Conservation (phyloP, 2,113 vertebrate genomes). For the Melanerpes formicivorus region DNA sequence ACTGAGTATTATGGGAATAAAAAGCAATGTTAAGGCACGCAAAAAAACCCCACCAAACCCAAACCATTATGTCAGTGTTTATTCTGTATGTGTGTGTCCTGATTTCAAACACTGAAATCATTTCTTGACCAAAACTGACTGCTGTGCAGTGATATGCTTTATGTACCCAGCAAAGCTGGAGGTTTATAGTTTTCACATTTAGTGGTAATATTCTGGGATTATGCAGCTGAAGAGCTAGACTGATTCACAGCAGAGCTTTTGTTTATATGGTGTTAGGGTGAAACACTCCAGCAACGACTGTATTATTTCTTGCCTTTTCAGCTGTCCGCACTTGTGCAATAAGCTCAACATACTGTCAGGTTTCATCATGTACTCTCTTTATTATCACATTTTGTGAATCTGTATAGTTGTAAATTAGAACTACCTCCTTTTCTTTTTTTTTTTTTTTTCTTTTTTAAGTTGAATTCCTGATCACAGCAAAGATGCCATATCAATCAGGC, state of each 20-base stretch:
- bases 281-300: constrained; percentile 62
- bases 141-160: constrained; percentile 46
- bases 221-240: constrained; percentile 32
- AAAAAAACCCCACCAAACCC: neutral
- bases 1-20: constrained; percentile 27
- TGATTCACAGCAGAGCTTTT: constrained; percentile 62
- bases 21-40: neutral
- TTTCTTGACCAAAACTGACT: constrained; percentile 45
- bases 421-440: neutral
- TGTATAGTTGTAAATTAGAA: constrained; percentile 53
- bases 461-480: constrained; percentile 18
- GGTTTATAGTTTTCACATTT: constrained; percentile 60
- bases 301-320: constrained; percentile 74
- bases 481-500: constrained; percentile 31
- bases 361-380: constrained; percentile 62
- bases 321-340: constrained; percentile 67
- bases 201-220: constrained; percentile 64
- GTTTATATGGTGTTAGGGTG: constrained; percentile 48
- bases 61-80: neutral
- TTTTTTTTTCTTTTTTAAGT: neutral
- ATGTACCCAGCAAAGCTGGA: constrained; percentile 14
- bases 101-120: neutral
- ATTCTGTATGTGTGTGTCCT: neutral
- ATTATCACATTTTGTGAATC: constrained; percentile 50
- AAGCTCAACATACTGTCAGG: constrained; percentile 65